Evolutionary conservation across 2,888 invertebrate species (phyloP), one percentile per base, ranked within the genome.

Genomic region (Mythimna ferrago): DNA sequence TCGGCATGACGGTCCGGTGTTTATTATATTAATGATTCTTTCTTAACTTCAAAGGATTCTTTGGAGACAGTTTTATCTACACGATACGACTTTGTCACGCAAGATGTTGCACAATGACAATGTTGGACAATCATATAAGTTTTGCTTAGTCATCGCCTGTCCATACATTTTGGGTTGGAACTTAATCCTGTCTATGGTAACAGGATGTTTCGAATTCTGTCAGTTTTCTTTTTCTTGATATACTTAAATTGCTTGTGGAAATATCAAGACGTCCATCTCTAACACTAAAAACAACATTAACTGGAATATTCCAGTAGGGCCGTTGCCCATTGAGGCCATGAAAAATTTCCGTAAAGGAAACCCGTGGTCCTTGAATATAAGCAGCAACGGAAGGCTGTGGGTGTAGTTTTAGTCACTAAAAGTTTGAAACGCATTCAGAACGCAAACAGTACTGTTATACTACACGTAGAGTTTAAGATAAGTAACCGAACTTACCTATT

Each of bases 21-120:
- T 94, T 93, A 93, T 91, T 91, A 90, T 93, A 95, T 96, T 94
- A 95, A 95, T 95, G 94, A 93, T 92, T 92, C 89, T 91, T 86
- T 84, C 87, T 82, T 88, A 85, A 78, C 88, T 85, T 92, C 90
- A 94, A 94, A 95, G 93, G 93, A 94, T 93, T 94, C 87, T 89
- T 87, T 84, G 89, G 91, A 90, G 93, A 94, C 94, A 94, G 91
- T 95, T 93, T 95, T 94, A 94, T 96, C 95, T 93, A 90, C 83
- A 87, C 90, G 87, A 88, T 91, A 85, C 78, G 86, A 87, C 88
- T 93, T 89, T 93, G 95, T 95, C 90, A 91, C 92, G 93, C 94
- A 93, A 94, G 93, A 94, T 93, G 93, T 95, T 94, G 93, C 93
- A 93, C 94, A 95, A 94, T 89, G 92, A 94, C 94, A 92, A 92